phyloP scores from a whole-genome alignment of 2,797 vertebrate genomes.

The Xenops minutus region DNA sequence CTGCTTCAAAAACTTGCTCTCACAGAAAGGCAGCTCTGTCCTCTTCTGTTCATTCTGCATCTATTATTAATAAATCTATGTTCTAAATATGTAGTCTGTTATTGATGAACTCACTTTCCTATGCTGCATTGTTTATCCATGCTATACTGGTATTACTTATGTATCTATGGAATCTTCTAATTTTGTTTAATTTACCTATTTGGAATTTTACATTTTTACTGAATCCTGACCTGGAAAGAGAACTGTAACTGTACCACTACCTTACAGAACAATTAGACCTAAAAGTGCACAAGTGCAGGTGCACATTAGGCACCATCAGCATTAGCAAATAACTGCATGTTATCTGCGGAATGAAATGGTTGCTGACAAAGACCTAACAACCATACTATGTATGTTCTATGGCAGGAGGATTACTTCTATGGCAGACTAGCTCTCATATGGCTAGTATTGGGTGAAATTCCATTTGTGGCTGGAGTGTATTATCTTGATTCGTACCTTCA shows the following conservation, averaged over 20 bases:
- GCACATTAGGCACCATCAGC: not conserved
- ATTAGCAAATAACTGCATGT: not conserved
- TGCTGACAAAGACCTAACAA: not conserved
- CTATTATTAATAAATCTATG: not conserved
- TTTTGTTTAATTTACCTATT: not conserved
- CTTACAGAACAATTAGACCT: not conserved
- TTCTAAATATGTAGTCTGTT: conserved; percentile 1
- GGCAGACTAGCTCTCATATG: not conserved
- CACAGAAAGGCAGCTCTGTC: not conserved
- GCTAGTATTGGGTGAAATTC: not conserved
- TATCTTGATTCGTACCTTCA: not conserved
- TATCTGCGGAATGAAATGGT: not conserved
- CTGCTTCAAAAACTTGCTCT: not conserved
- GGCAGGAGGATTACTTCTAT: not conserved
- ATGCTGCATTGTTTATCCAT: not conserved
- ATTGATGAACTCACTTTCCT: not conserved
- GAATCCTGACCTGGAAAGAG: not conserved
- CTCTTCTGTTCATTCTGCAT: not conserved
- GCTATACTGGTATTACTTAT: not conserved
- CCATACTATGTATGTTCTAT: not conserved
- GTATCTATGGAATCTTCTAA: not conserved
- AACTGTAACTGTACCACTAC: not conserved
- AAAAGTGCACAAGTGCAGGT: not conserved
- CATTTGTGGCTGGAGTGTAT: not conserved
- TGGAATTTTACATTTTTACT: not conserved